Evolutionary conservation across 1,140 invertebrate species (phyloP), one percentile per base, ranked within the genome.

Genomic region (Dolichoris vasculosae): DNA sequence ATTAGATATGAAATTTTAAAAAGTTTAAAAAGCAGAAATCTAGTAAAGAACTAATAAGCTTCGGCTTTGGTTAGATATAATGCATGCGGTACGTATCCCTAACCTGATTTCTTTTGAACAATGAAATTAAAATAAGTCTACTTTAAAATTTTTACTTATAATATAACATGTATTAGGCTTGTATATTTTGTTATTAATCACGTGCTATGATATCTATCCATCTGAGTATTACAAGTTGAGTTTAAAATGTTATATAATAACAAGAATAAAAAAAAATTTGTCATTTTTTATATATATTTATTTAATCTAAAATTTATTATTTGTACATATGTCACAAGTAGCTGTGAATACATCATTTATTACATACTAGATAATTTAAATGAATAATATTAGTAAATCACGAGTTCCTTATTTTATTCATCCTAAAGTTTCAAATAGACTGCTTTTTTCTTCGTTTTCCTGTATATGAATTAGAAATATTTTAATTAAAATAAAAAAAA

Each of bases 11-110:
- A 64, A 51, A 67, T 26, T 26, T 77, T 63, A 67, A 64, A 38
- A 76, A 63, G 69, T 35, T 71, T 71, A 38, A 48, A 46, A 67
- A 84, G 64, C 17, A 82, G 32, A 32, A n/a, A 40, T 13, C 2
- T 23, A 20, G 59, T 59, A 51, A 35, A 32, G 46, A 67, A 55
- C 7, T 38, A 79, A 79, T 8, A 30, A 75, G 84, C 55, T 85
- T 81, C 30, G 32, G 84, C 51, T 85, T 79, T 35, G 26, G 64
- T 51, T 85, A 51, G n/a, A 81, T 38, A 26, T 55, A 30, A 30
- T 76, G 84, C 78, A 82, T 81, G 84, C 38, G 46, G 51, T 81
- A 77, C 40, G 78, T 67, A 82, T 64, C 30, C 32, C 43, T 23
- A 73, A 43, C 4, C 20, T 43, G n/a, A 73, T 73, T 73, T 73